Evolutionary conservation across 2,888 invertebrate species (phyloP), one percentile per base, ranked within the genome.

Genomic region (Diogma glabrata): DNA sequence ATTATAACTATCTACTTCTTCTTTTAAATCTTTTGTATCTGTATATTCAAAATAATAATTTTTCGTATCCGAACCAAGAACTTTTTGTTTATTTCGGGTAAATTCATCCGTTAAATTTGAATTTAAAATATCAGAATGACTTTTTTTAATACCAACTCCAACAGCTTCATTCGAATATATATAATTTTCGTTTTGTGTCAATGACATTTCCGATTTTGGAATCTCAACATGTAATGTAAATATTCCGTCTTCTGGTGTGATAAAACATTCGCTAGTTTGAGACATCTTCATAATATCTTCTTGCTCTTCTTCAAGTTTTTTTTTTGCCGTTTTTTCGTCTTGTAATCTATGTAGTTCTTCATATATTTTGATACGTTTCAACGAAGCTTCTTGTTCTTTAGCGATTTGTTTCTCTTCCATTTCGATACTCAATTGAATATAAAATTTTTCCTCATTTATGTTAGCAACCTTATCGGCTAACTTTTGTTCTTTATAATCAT

Each of bases 361-460:
- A 53, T 65, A 65, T 51, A 62, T 62, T 43, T 63, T 61, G 20
- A 66, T 62, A n/a, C 62, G 61, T 53, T 63, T 63, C 30, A 60
- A 55, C 4, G 63, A 53, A 51, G 62, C 62, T 14, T 60, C 55
- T 57, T 67, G 66, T 19, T 66, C 62, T 3, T 56, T 54, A 2
- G 57, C 36, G 51, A 67, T 30, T 3, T 56, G 58, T 4, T 60
- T 54, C 3, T 64, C 61, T 26, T 68, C 67, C 17, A 62, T 8
- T 14, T 62, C 54, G 23, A 64, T 60, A 2, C 59, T 58, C 10
- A 65, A 61, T 19, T 57, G 56, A 3, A 63, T 51, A 30, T 61
- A 57, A 17, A 59, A 59, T 2, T 65, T 45, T 38, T 69, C 68
- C 8, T 57, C 9, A 30, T 61, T 60, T 12, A 70, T 58, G 38